Conservation (phyloP, 1,140 invertebrate genomes). For the Zaprionus gabonicus region DNA sequence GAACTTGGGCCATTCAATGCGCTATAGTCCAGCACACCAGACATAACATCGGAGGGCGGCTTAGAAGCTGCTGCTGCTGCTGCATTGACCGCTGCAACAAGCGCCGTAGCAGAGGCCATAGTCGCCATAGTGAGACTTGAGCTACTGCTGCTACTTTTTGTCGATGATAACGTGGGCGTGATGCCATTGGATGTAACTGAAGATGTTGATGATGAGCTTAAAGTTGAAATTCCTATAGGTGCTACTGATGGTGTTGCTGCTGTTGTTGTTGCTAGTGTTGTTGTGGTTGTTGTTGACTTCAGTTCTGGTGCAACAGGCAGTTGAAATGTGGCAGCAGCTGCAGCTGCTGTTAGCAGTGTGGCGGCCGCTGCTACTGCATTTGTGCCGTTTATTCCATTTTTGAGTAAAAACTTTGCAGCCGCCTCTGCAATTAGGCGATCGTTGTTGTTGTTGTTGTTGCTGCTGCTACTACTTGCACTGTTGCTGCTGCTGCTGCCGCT, state of each 20-base stretch:
- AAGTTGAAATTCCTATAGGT: conserved; percentile 21
- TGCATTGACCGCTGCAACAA: conserved; percentile 39
- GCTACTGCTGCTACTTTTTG: conserved; percentile 47
- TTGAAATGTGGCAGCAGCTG: conserved; percentile 59
- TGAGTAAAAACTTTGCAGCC: conserved; percentile 77
- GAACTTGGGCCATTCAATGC: conserved; percentile 57
- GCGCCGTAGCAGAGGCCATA: conserved; percentile 63
- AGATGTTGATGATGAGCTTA: conserved; percentile 22
- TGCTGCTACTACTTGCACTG: conserved; percentile 39
- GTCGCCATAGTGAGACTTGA: conserved; percentile 60
- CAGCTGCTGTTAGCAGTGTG: conserved; percentile 45
- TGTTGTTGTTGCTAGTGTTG: conserved; percentile 20
- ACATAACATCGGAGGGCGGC: conserved; percentile 56
- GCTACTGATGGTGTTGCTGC: conserved; percentile 37
- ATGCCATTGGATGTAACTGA: conserved; percentile 67
- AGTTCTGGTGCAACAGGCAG: conserved; percentile 57
- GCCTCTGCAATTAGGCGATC: conserved; percentile 77
- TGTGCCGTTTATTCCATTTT: conserved; percentile 80
- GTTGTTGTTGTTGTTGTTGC: conserved; percentile 50
- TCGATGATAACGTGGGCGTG: conserved; percentile 57
- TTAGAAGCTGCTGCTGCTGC: conserved; percentile 48
- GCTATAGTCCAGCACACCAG: conserved; percentile 74
- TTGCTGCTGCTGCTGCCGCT: conserved; percentile 22
- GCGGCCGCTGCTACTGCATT: conserved; percentile 53
- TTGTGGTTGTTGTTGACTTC: conserved; percentile 18